These are phyloP conservation scores for Nylanderia fulva DNA, from an alignment of 1,140 invertebrate species.

Conservation along the genomic window DNA sequence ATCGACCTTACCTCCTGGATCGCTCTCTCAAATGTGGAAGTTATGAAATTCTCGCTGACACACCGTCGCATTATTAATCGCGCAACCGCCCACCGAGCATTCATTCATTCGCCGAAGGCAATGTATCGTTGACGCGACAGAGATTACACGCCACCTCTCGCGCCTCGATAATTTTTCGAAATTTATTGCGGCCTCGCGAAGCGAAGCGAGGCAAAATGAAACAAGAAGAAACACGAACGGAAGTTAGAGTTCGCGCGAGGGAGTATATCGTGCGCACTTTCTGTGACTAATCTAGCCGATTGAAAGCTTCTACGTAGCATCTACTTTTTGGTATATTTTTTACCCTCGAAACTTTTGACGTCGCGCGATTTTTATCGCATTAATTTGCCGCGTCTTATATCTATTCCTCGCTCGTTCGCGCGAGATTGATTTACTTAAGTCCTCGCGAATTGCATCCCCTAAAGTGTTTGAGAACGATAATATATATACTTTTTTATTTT, in stretches of 20 bases:
- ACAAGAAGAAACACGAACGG: neutral
- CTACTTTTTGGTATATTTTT: too few relatives aligned
- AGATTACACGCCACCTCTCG: neutral
- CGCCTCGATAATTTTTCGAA: slow-evolving; percentile 21
- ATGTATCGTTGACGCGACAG: slow-evolving; percentile 37
- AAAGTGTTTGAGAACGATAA: neutral
- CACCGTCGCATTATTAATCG: slow-evolving; percentile 49
- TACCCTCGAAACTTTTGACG: neutral
- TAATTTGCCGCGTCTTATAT: slow-evolving; percentile 28
- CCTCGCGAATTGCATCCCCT: neutral
- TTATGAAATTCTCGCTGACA: slow-evolving; percentile 55
- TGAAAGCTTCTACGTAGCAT: neutral
- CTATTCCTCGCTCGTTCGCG: neutral
- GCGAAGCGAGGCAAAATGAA: slow-evolving; percentile 15
- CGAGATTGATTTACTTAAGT: slow-evolving; percentile 23
- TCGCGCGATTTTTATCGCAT: slow-evolving; percentile 22
- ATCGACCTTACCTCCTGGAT: slow-evolving; percentile 41
- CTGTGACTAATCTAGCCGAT: slow-evolving; percentile 28
- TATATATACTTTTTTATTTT: too few relatives aligned
- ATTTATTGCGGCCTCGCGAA: slow-evolving; percentile 19
- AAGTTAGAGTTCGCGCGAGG: neutral
- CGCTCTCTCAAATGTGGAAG: slow-evolving; percentile 18
- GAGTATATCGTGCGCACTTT: neutral
- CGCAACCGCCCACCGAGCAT: neutral
- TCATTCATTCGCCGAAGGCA: neutral